A percentile compares a stretch with the other conserved stretches of the same genome.
phyloP scores from a whole-genome alignment of 2,888 invertebrate species.

The Temnothorax rugatulus region DNA sequence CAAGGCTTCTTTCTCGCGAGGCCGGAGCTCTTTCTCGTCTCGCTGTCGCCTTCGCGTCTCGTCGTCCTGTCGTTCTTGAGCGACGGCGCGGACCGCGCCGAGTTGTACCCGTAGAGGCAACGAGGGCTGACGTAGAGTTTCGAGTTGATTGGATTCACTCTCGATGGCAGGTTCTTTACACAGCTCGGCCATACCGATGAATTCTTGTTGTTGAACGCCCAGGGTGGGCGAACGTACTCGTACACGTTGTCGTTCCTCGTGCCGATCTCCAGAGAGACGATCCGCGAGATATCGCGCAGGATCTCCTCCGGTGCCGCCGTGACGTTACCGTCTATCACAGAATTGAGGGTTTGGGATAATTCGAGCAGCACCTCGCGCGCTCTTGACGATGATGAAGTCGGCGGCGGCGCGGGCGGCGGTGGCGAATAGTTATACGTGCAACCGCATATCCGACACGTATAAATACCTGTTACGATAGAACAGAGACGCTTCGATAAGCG shows the following conservation, averaged over 20 bases:
- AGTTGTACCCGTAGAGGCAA: slow-evolving; percentile 63
- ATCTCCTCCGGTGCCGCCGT: slow-evolving; percentile 79
- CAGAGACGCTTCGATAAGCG: background rate
- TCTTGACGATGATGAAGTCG: slow-evolving; percentile 62
- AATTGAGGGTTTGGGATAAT: slow-evolving; percentile 80
- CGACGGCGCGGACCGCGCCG: slow-evolving; percentile 34
- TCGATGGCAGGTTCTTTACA: slow-evolving; percentile 65
- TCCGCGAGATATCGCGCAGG: slow-evolving; percentile 79
- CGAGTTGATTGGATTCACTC: slow-evolving; percentile 79
- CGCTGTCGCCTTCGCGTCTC: slow-evolving; percentile 56
- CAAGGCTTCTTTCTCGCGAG: slow-evolving; percentile 46
- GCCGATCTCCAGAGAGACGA: slow-evolving; percentile 75
- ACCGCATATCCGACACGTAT: slow-evolving; percentile 76
- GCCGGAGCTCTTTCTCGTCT: background rate
- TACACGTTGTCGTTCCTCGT: slow-evolving; percentile 59
- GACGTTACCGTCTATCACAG: slow-evolving; percentile 80
- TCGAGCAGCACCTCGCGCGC: slow-evolving; percentile 79
- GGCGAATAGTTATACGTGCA: slow-evolving; percentile 70
- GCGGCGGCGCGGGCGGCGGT: slow-evolving; percentile 50
- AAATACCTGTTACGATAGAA: slow-evolving; percentile 63
- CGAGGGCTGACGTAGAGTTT: slow-evolving; percentile 74
- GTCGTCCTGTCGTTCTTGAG: slow-evolving; percentile 63
- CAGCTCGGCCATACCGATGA: slow-evolving; percentile 56
- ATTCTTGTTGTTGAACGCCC: slow-evolving; percentile 63
- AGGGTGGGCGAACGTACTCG: slow-evolving; percentile 62